Evolutionary conservation across 2,797 vertebrate genomes (phyloP).

Genomic region (Orestias chungarensis): DNA sequence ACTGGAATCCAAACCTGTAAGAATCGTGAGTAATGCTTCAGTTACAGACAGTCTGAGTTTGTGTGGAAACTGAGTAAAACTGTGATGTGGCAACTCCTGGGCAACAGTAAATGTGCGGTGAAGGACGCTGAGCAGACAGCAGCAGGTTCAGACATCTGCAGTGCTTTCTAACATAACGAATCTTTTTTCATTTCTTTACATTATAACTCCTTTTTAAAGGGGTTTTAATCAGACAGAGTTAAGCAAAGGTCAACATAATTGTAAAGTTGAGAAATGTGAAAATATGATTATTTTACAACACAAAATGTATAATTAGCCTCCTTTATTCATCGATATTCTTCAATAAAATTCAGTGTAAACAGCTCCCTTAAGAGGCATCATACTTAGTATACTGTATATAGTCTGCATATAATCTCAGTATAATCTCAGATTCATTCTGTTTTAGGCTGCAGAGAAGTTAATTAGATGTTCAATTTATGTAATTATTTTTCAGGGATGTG

Average conservation of each 20-base stretch:
- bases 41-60: constrained; percentile 46
- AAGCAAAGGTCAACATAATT: neutral
- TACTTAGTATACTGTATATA: too few relatives aligned
- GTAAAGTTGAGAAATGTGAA: neutral
- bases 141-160: neutral
- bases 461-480: too few relatives aligned
- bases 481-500: too few relatives aligned
- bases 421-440: too few relatives aligned
- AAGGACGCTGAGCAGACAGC: constrained; percentile 23
- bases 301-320: too few relatives aligned
- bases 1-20: constrained; percentile 41
- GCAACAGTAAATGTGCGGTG: constrained; percentile 23
- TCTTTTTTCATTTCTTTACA: neutral
- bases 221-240: neutral
- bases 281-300: too few relatives aligned
- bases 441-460: too few relatives aligned
- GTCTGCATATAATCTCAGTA: too few relatives aligned
- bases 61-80: constrained; percentile 55
- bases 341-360: too few relatives aligned
- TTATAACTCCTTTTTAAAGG: neutral
- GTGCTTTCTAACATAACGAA: neutral
- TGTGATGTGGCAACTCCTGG: constrained; percentile 48
- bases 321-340: too few relatives aligned
- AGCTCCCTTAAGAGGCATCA: too few relatives aligned
- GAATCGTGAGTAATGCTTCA: constrained; percentile 61